Conservation (phyloP, 2,888 invertebrate species). For the Urechis unicinctus region DNA sequence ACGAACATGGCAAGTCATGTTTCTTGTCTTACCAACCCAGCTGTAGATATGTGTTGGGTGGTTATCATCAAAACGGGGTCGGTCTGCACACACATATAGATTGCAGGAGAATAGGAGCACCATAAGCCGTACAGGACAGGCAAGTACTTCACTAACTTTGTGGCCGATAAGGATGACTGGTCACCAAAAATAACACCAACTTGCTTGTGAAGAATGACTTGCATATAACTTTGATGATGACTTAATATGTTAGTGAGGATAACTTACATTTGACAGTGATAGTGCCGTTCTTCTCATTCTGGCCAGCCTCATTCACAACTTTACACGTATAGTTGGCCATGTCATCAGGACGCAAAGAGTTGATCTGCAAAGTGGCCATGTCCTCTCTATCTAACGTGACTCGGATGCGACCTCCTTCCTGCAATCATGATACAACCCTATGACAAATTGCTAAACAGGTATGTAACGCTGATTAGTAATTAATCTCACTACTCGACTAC, state of each 20-base stretch:
- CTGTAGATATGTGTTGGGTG: conserved; percentile 10
- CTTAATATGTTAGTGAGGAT: too few species aligned
- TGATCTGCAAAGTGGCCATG: conserved; percentile 2
- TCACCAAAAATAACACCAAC: too few species aligned
- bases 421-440: too few species aligned
- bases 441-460: too few species aligned
- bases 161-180: too few species aligned
- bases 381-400: conserved; percentile 6
- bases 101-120: too few species aligned
- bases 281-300: conserved; percentile 20
- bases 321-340: conserved; percentile 29
- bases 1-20: conserved; percentile 19
- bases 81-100: too few species aligned
- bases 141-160: too few species aligned
- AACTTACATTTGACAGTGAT: conserved; percentile 32
- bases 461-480: too few species aligned
- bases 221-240: conserved; percentile 11
- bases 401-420: conserved; percentile 19
- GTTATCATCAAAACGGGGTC: conserved; percentile 17
- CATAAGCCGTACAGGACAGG: too few species aligned
- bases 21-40: conserved; percentile 21
- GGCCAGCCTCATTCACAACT: conserved; percentile 28
- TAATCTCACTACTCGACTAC: too few species aligned
- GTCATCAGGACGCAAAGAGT: conserved; percentile 20
- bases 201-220: conserved; percentile 20